phyloP scores from a whole-genome alignment of 2,113 vertebrate genomes.

The Grammomys surdaster region DNA sequence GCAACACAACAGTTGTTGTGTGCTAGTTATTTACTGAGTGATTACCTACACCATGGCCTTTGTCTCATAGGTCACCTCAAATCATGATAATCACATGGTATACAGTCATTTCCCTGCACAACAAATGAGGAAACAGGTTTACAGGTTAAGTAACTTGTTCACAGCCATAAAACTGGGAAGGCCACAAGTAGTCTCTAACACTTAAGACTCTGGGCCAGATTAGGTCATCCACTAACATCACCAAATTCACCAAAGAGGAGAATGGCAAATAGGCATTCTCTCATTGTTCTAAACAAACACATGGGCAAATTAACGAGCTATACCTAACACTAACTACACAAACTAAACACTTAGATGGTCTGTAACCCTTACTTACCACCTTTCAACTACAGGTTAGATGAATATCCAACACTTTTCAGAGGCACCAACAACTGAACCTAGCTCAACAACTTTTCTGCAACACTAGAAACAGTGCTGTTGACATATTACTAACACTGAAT shows the following conservation, averaged over 20 bases:
- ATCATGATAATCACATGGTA: neutral
- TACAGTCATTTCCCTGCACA: neutral
- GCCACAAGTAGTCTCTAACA: neutral
- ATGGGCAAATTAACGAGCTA: neutral
- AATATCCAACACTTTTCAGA: neutral
- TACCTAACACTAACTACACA: neutral
- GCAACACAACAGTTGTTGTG: neutral
- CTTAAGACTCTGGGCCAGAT: neutral
- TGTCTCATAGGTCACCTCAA: neutral
- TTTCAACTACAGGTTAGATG: neutral
- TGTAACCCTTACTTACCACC: neutral
- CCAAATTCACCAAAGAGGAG: neutral
- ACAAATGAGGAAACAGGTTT: slow-evolving; percentile 43
- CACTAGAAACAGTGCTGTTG: neutral
- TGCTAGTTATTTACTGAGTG: neutral
- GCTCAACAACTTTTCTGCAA: slow-evolving; percentile 15
- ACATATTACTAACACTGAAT: neutral
- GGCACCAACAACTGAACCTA: neutral
- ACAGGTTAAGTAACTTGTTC: slow-evolving; percentile 17
- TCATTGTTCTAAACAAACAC: neutral
- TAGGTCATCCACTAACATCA: neutral
- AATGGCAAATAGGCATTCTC: neutral
- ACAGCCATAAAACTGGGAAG: neutral
- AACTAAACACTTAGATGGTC: neutral
- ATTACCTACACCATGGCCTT: neutral